These are phyloP conservation scores for Archips crataeganus DNA, from an alignment of 2,888 invertebrate genomes.

Conservation along the genomic window DNA sequence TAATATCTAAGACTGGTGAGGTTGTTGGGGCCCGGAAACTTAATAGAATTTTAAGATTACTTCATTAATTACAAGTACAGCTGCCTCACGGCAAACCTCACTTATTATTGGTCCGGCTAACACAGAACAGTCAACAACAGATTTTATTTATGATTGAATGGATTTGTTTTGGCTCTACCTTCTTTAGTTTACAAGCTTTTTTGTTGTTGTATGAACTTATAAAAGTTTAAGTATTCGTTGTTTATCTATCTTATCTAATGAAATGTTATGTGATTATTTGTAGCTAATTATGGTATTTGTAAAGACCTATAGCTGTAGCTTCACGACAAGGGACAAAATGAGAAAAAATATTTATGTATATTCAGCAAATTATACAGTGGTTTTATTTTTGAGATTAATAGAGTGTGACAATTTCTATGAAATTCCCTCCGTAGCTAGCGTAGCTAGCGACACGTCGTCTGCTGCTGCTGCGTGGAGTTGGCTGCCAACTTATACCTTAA, in stretches of 20 bases:
- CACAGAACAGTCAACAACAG: too few species aligned
- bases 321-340: conserved; percentile 51
- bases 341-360: conserved; percentile 53
- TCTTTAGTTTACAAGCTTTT: not conserved
- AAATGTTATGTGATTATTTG: conserved; percentile 39
- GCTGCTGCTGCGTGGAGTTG: too few species aligned
- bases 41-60: too few species aligned
- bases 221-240: not conserved
- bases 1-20: too few species aligned
- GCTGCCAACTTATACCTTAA: too few species aligned
- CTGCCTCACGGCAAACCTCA: too few species aligned
- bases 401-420: too few species aligned
- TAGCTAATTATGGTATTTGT: conserved; percentile 50
- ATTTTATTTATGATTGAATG: not conserved
- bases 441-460: too few species aligned
- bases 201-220: not conserved
- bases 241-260: not conserved
- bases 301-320: conserved; percentile 51
- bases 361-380: conserved; percentile 42
- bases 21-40: too few species aligned
- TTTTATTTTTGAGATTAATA: conserved; percentile 5
- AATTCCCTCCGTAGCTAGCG: too few species aligned
- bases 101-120: too few species aligned
- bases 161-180: not conserved
- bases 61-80: too few species aligned